phyloP scores from a whole-genome alignment of 2,113 vertebrate genomes.

The Pelecanus crispus region DNA sequence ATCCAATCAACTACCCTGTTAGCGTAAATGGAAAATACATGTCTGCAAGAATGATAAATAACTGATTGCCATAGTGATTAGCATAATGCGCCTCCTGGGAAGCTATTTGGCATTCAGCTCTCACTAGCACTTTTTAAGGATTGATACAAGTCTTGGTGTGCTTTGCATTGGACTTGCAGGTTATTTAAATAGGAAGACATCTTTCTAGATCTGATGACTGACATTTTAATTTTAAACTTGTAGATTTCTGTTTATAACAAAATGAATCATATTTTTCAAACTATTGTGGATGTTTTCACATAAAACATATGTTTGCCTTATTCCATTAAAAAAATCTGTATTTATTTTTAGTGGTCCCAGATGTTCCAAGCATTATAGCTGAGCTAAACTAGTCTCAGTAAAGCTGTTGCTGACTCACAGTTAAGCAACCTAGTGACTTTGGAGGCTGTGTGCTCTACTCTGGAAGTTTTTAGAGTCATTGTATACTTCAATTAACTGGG shows the following conservation, averaged over 20 bases:
- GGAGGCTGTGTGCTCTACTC: background rate
- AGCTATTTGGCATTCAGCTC: slow-evolving; percentile 47
- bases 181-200: slow-evolving; percentile 9
- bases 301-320: background rate
- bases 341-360: background rate
- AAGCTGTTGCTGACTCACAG: background rate
- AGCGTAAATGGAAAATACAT: slow-evolving; percentile 65
- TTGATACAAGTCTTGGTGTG: background rate
- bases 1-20: slow-evolving; percentile 69
- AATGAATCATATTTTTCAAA: slow-evolving; percentile 25
- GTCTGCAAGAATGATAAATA: slow-evolving; percentile 66
- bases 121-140: background rate
- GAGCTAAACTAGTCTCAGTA: background rate
- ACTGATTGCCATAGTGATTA: slow-evolving; percentile 53
- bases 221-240: slow-evolving; percentile 8
- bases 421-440: background rate
- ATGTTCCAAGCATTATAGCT: background rate
- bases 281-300: background rate
- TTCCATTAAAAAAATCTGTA: background rate
- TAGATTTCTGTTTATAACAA: slow-evolving; percentile 1
- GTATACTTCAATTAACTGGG: background rate
- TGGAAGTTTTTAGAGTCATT: background rate
- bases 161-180: background rate
- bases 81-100: slow-evolving; percentile 12
- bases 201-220: background rate